Conservation (phyloP, 1,140 invertebrate genomes). For the Trichonephila clavipes region DNA sequence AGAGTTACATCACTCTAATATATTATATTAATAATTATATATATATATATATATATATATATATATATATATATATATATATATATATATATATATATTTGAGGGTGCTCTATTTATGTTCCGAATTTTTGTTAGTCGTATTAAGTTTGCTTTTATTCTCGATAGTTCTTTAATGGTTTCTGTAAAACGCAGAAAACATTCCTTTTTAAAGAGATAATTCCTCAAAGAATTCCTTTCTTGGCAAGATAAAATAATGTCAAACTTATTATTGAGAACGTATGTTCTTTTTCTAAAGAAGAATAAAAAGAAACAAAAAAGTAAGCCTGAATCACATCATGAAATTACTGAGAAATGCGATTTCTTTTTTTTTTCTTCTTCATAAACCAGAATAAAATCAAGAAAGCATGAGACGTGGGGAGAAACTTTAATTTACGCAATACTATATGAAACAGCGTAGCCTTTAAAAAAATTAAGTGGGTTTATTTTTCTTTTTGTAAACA, state of each 20-base stretch:
- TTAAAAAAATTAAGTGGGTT: background rate
- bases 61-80: no score
- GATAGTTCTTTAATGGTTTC: background rate
- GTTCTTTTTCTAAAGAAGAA: background rate
- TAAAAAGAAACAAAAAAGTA: background rate
- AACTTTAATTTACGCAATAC: background rate
- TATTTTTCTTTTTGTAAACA: background rate
- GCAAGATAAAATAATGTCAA: background rate
- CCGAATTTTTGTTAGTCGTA: background rate
- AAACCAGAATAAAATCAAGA: background rate
- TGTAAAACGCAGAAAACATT: background rate
- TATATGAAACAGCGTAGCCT: background rate
- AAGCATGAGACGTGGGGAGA: background rate
- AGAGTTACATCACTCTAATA: no score
- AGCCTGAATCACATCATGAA: slow-evolving; percentile 8
- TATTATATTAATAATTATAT: no score
- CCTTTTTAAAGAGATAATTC: background rate
- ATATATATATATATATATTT: no score
- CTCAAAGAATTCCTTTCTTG: background rate
- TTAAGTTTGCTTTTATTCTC: background rate
- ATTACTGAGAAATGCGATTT: background rate
- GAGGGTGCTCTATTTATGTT: no score
- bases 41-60: no score
- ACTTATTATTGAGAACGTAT: background rate
- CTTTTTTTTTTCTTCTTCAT: background rate